Evolutionary conservation across 1,140 invertebrate genomes (phyloP), one percentile per base, ranked within the genome.

Genomic region (Coelopa frigida): DNA sequence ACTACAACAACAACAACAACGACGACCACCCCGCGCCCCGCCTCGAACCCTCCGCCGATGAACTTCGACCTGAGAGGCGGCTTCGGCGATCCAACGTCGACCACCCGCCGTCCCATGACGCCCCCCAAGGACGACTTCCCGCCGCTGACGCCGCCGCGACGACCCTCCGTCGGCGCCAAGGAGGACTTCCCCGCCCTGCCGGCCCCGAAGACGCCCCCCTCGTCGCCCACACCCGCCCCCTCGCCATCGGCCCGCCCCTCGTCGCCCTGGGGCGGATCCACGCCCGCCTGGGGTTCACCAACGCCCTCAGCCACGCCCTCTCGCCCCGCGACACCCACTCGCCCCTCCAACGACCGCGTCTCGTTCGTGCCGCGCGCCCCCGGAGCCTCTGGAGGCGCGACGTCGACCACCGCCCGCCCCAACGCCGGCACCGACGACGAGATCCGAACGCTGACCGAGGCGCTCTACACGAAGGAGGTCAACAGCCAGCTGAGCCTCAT

Each of bases 401-500:
- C 50, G 4, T 27, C 43, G 12, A 54, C 57, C 7, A 67, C 60
- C 7, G 60, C 56, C 33, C 53, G 54, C 6, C 62, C 63, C 3
- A 15, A 35, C n/a, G 12, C 22, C 12, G 36, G 3, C 5, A 50
- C 52, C 3, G 75, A 75, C 51, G 59, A 71, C 22, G 59, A 71
- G 61, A 52, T 68, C 5, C 54, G 59, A 3, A 75, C 77, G 42
- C 68, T 87, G 15, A 78, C 81, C n/a, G 84, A 87, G 70, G 73
- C 76, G 22, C 67, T 87, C n/a, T 75, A 83, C 31, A 75, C 72
- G 37, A 83, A 83, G 59, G 85, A 87, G 56, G 71, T 61, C 0
- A 85, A 85, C 57, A 86, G 83, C 66, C 79, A 78, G 29, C 77
- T 80, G 2, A 78, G 68, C 54, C 74, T 78, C 45, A 72, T 87